Percentiles rank a stretch among this genome's conserved stretches.
Evolutionary conservation across 2,113 vertebrate genomes (phyloP).

Genomic region (Heterotilapia buettikoferi): DNA sequence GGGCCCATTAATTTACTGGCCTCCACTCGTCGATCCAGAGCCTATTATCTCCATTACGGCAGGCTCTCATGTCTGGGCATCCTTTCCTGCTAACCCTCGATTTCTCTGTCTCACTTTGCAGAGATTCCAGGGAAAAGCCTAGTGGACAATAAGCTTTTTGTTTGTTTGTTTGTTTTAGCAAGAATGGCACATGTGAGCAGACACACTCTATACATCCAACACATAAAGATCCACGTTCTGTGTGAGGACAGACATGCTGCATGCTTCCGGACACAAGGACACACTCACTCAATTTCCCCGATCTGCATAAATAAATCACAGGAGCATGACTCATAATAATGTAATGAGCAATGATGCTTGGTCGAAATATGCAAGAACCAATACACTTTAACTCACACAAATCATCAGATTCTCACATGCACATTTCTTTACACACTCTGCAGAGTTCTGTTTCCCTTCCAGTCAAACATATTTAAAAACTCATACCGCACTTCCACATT

Average conservation of each 20-base stretch:
- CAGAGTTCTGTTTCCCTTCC: conserved; percentile 16
- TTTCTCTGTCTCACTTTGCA: conserved; percentile 11
- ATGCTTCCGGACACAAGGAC: neutral
- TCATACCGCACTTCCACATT: conserved; percentile 27
- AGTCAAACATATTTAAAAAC: conserved; percentile 50
- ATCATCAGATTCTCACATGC: neutral
- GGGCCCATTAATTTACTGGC: conserved; percentile 66
- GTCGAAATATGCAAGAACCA: neutral
- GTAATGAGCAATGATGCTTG: conserved; percentile 1
- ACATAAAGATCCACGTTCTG: neutral
- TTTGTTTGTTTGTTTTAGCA: neutral
- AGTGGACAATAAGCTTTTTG: neutral
- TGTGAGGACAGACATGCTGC: neutral
- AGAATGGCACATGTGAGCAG: neutral
- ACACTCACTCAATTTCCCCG: neutral
- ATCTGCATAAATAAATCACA: neutral
- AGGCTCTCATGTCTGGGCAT: conserved; percentile 30
- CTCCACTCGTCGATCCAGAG: conserved; percentile 46
- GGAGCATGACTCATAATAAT: neutral
- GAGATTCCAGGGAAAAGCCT: neutral
- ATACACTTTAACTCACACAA: neutral
- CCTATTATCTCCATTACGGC: conserved; percentile 64
- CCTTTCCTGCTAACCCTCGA: conserved; percentile 9
- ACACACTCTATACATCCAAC: neutral
- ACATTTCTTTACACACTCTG: neutral